A percentile compares a stretch with the other conserved stretches of the same genome.
phyloP scores from a whole-genome alignment of 2,888 invertebrate genomes.

The Aspidiotus destructor region DNA sequence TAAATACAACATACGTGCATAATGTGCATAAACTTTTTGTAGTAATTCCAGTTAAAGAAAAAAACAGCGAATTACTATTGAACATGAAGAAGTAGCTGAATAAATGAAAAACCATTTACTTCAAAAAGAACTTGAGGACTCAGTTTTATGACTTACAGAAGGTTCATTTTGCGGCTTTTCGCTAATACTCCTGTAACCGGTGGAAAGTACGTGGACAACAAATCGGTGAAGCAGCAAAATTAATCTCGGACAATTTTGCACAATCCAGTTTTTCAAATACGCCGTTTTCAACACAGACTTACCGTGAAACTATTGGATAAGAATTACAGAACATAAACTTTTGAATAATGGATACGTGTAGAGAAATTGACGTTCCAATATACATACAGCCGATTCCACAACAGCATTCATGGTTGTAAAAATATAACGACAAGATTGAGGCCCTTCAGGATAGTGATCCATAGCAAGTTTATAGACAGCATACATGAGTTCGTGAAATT shows the following conservation, averaged over 20 bases:
- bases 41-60: too few species aligned
- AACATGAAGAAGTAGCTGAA: too few species aligned
- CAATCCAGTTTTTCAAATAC: constrained; percentile 72
- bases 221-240: constrained; percentile 67
- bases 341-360: background rate
- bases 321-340: background rate
- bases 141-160: constrained; percentile 26
- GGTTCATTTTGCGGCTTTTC: constrained; percentile 36
- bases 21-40: too few species aligned
- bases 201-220: constrained; percentile 51
- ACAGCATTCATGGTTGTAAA: constrained; percentile 63
- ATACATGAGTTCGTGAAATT: constrained; percentile 56
- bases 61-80: too few species aligned
- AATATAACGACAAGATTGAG: constrained; percentile 55
- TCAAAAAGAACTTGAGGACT: too few species aligned
- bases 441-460: constrained; percentile 64
- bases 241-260: constrained; percentile 64
- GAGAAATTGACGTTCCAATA: too few species aligned
- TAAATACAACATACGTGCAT: too few species aligned
- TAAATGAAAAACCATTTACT: too few species aligned
- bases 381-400: constrained; percentile 57
- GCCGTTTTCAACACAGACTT: constrained; percentile 63
- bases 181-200: constrained; percentile 47
- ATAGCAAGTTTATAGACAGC: constrained; percentile 69
- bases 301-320: constrained; percentile 53